Percentiles rank a stretch among this genome's conserved stretches.
Evolutionary conservation across 2,888 invertebrate genomes (phyloP).

Genomic region (Acanthosepion lycidas): DNA sequence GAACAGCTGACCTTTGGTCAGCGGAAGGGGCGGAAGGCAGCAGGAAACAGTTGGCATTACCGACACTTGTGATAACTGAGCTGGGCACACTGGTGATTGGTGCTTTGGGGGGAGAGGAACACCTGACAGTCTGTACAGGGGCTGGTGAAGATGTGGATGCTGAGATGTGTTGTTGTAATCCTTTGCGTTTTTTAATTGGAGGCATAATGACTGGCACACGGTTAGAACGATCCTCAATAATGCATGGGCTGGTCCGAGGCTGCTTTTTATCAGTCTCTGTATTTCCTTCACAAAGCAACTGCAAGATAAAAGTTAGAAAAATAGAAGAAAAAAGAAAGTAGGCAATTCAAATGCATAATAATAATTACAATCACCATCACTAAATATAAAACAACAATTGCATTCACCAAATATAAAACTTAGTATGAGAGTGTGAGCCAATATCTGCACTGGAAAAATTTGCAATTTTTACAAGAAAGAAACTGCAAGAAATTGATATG

Average conservation of each 20-base stretch:
- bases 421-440: too few species aligned
- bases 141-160: not conserved
- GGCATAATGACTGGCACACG: not conserved
- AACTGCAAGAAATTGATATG: too few species aligned
- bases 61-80: slow-evolving; percentile 23
- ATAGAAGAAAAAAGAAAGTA: too few species aligned
- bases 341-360: too few species aligned
- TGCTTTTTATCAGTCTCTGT: not conserved
- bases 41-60: not conserved
- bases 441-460: too few species aligned
- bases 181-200: not conserved
- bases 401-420: too few species aligned
- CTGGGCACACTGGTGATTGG: not conserved
- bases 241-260: not conserved
- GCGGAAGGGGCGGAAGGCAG: not conserved
- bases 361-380: too few species aligned
- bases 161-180: not conserved
- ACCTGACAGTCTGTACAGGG: not conserved
- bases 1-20: not conserved
- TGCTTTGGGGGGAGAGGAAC: not conserved
- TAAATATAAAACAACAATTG: too few species aligned
- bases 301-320: not conserved
- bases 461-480: too few species aligned
- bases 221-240: not conserved
- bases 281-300: not conserved